Base-by-base conservation (phyloP, 2,888 invertebrate species). In the Phengaris alcon region DNA sequence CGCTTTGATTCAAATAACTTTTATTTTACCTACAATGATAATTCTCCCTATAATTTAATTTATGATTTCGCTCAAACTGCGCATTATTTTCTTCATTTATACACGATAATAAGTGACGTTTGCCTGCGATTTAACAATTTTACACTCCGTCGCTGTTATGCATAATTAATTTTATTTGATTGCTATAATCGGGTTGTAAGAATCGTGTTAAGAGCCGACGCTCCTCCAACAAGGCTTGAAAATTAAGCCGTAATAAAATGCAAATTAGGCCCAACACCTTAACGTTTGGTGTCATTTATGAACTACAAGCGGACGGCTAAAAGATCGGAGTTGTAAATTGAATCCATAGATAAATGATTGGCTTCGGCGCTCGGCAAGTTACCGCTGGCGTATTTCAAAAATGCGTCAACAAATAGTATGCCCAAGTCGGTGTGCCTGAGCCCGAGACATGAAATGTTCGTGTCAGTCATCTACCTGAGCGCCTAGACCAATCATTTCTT, bases 171-270 rank as follows among this genome's bases (percentile, higher is more conserved):
- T 48, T 69, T 9, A 46, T 69, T 13, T 52, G 9, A 68, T 73
- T 68, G 64, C 48, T 52, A 73, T 75, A 74, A 74, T 64, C 70
- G 59, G 15, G 64, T 64, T 64, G 73, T 73, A 78, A 86, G 87
- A 87, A 87, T 81, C 81, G 80, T 82, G 83, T 84, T 84, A 82
- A 82, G 82, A 82, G 77, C 75, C 77, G 75, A 81, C 85, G 81
- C 84, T 81, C 82, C 82, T 78, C 81, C 82, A 82, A 82, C 83
- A 81, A 80, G 83, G 72, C 57, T 75, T 75, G 80, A 77, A 84
- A 87, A 87, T 88, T 88, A 89, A 85, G 84, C 84, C 78, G 82
- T 88, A 89, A 88, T 88, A 89, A 88, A 87, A 89, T 89, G 89
- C 84, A 89, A 89, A 89, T 88, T 86, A 87, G 87, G 84, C 85